Percentiles rank a stretch among this genome's conserved stretches.
phyloP scores from a whole-genome alignment of 2,888 invertebrate species.

The Altica lythri region DNA sequence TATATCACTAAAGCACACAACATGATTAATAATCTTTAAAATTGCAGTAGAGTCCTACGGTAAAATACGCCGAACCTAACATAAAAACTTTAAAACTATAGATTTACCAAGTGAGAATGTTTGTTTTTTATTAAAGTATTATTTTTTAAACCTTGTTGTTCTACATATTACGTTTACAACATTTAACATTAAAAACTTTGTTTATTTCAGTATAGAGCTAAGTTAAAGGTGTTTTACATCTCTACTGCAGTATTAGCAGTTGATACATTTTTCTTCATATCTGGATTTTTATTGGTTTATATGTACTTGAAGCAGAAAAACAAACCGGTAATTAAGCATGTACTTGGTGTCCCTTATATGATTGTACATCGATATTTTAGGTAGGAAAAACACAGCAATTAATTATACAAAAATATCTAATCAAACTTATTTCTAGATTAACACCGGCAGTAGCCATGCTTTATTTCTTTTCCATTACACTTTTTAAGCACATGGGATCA shows the following conservation, averaged over 20 bases:
- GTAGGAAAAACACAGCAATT: conserved; percentile 22
- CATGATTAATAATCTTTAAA: too few species aligned
- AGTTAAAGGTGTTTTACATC: conserved; percentile 40
- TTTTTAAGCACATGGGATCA: conserved; percentile 24
- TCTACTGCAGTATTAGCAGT: conserved; percentile 62
- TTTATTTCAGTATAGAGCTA: conserved; percentile 52
- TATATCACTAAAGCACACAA: too few species aligned
- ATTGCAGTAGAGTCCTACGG: too few species aligned
- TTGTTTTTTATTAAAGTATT: too few species aligned
- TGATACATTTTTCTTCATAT: conserved; percentile 69
- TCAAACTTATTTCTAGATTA: conserved; percentile 29
- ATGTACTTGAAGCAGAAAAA: conserved; percentile 49
- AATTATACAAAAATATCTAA: neutral
- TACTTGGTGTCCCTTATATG: conserved; percentile 32
- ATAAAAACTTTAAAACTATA: too few species aligned
- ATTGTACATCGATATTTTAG: conserved; percentile 41
- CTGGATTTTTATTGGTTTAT: conserved; percentile 64
- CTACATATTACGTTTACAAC: neutral
- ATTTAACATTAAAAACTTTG: neutral
- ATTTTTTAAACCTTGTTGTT: too few species aligned
- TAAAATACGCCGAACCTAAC: too few species aligned
- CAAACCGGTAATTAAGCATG: conserved; percentile 29
- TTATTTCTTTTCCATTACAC: conserved; percentile 27
- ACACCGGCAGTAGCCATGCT: conserved; percentile 39
- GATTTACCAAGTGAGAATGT: too few species aligned